Conservation (phyloP, 1,140 invertebrate genomes). For the Drosophila nikananu region DNA sequence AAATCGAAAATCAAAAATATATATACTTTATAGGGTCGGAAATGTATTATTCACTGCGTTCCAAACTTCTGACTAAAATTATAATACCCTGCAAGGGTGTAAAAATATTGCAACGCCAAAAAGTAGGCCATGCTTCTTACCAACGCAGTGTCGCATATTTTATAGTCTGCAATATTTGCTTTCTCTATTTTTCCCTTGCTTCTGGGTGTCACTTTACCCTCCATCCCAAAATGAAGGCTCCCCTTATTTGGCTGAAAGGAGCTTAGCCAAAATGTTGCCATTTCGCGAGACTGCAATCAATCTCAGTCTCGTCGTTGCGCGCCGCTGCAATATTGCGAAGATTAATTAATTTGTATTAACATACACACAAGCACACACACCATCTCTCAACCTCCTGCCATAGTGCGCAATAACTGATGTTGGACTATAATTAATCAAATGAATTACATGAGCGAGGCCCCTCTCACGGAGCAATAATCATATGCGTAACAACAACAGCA, state of each 20-base stretch:
- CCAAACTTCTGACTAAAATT: background rate
- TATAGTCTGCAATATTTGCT: background rate
- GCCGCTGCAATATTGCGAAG: slow-evolving; percentile 70
- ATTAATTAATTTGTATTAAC: slow-evolving; percentile 83
- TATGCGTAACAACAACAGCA: slow-evolving; percentile 61
- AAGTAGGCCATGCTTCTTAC: background rate
- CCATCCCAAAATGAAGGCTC: background rate
- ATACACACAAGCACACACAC: slow-evolving; percentile 41
- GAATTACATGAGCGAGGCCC: slow-evolving; percentile 65
- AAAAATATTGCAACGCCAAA: background rate
- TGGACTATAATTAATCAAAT: slow-evolving; percentile 79
- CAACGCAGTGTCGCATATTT: background rate
- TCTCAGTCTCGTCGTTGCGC: slow-evolving; percentile 57
- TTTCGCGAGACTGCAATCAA: slow-evolving; percentile 63
- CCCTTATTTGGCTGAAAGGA: background rate
- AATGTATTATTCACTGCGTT: too few relatives aligned
- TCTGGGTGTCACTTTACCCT: background rate
- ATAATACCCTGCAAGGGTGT: too few relatives aligned
- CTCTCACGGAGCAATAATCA: slow-evolving; percentile 63
- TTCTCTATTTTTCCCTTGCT: background rate
- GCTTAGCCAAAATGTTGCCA: slow-evolving; percentile 32
- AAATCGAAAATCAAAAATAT: too few relatives aligned
- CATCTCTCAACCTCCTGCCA: background rate
- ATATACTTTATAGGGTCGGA: too few relatives aligned
- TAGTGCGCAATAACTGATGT: slow-evolving; percentile 46